phyloP scores from a whole-genome alignment of 2,888 invertebrate species.

The Habroteleia sp. region DNA sequence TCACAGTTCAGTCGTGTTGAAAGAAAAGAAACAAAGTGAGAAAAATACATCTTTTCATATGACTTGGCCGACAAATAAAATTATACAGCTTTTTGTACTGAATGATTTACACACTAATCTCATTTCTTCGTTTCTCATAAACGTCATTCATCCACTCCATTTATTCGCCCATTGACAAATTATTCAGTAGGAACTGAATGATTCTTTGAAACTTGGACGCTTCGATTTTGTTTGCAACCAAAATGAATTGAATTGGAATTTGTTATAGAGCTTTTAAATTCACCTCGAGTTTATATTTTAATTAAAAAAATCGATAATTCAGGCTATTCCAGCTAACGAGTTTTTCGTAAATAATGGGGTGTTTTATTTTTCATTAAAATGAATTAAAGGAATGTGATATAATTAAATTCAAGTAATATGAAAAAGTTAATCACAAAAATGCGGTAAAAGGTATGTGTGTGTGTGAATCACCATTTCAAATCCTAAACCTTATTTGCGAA shows the following conservation, averaged over 20 bases:
- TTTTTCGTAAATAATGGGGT: no score
- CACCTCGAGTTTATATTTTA: no score
- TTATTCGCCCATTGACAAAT: not conserved
- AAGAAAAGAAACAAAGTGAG: conserved; percentile 13
- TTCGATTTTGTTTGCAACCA: no score
- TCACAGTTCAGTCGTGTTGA: conserved; percentile 17
- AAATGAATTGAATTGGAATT: no score
- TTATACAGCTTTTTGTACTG: conserved; percentile 17
- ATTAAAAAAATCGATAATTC: no score
- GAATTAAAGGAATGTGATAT: no score
- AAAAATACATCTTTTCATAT: conserved; percentile 16
- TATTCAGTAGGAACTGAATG: not conserved
- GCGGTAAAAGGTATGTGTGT: not conserved
- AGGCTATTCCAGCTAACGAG: no score
- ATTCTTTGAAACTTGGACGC: no score
- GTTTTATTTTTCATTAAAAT: no score
- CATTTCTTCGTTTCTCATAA: conserved; percentile 10
- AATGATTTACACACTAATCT: conserved; percentile 11
- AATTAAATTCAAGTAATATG: no score
- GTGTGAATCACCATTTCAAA: conserved; percentile 40
- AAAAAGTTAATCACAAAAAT: conserved; percentile 1
- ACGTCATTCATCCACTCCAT: not conserved
- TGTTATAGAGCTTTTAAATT: no score
- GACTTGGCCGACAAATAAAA: conserved; percentile 7
- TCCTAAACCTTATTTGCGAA: conserved; percentile 42